A percentile compares a stretch with the other conserved stretches of the same genome.
Evolutionary conservation across 2,113 vertebrate genomes (phyloP).

Genomic region (Pitta sordida): DNA sequence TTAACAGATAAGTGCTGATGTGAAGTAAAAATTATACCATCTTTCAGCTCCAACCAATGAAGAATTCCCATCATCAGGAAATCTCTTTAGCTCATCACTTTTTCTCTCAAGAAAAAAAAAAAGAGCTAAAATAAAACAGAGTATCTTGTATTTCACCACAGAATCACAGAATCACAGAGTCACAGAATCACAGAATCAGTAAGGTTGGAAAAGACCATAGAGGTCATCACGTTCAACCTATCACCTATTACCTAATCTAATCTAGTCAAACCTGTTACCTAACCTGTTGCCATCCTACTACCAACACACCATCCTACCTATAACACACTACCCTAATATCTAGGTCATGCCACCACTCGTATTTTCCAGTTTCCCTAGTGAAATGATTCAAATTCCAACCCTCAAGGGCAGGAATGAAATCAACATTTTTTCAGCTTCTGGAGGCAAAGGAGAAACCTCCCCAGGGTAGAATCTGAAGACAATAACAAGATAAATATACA

Average conservation of each 20-base stretch:
- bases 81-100: background rate
- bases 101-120: background rate
- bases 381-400: background rate
- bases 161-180: too few species aligned
- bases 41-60: background rate
- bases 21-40: background rate
- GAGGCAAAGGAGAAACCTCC: background rate
- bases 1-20: background rate
- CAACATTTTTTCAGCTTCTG: background rate
- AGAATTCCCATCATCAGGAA: background rate
- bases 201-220: too few species aligned
- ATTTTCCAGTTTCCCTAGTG: background rate
- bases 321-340: too few species aligned
- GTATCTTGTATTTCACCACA: background rate
- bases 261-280: too few species aligned
- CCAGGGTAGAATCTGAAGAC: background rate
- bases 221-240: too few species aligned
- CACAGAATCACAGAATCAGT: too few species aligned
- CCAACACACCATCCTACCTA: too few species aligned
- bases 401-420: background rate
- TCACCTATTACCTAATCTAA: too few species aligned
- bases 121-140: background rate
- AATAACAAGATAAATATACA: background rate
- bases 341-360: too few species aligned
- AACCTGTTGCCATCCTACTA: too few species aligned